Evolutionary conservation across 2,888 invertebrate species (phyloP).

Genomic region (Fragum fragum): DNA sequence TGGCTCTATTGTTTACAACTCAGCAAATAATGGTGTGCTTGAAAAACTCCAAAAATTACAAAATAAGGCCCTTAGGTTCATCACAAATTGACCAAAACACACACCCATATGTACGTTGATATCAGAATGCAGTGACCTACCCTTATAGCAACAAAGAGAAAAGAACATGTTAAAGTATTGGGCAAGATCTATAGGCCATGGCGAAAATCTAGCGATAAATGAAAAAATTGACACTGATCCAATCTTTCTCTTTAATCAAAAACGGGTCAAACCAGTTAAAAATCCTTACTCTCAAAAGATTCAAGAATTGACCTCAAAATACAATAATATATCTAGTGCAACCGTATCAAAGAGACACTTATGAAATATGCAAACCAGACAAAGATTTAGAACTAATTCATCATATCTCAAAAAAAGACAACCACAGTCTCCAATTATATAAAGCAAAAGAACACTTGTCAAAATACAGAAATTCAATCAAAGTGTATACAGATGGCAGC

Average conservation of each 20-base stretch:
- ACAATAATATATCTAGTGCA: too few species aligned
- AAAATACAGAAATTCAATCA: too few species aligned
- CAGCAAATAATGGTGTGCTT: neutral
- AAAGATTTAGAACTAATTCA: too few species aligned
- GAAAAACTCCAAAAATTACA: conserved; percentile 5
- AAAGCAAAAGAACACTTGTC: too few species aligned
- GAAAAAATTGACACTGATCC: conserved; percentile 1
- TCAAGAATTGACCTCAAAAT: neutral
- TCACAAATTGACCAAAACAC: neutral
- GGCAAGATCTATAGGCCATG: conserved; percentile 1
- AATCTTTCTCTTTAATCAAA: neutral
- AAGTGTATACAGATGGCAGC: too few species aligned
- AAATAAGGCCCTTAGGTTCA: neutral
- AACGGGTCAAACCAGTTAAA: neutral
- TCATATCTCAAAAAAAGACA: too few species aligned
- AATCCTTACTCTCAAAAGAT: neutral
- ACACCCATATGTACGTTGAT: neutral
- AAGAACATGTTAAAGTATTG: conserved; percentile 13
- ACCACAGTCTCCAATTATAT: too few species aligned
- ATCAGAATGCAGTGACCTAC: neutral
- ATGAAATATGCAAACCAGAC: too few species aligned
- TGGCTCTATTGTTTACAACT: conserved; percentile 3
- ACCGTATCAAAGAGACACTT: neutral
- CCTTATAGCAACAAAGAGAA: neutral
- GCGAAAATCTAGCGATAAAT: neutral